Conservation (phyloP, 2,113 vertebrate species). For the Ictalurus furcatus region DNA sequence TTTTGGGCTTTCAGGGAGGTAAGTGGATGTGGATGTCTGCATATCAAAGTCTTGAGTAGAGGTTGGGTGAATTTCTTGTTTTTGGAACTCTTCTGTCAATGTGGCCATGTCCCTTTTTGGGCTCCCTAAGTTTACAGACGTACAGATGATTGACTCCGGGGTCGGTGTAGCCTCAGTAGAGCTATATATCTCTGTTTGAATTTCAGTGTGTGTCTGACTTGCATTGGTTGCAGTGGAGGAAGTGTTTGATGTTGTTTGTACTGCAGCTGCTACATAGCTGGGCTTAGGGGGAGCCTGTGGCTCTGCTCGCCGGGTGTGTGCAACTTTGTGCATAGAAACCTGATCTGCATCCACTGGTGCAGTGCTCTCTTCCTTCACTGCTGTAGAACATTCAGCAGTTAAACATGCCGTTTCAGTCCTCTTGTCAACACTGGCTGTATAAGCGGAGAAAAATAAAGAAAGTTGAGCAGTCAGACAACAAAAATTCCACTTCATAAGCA, state of each 20-base stretch:
- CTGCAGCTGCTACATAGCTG: background rate
- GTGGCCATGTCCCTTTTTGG: slow-evolving; percentile 65
- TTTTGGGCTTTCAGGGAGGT: slow-evolving; percentile 46
- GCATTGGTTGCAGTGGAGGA: background rate
- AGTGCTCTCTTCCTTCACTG: background rate
- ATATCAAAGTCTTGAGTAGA: slow-evolving; percentile 36
- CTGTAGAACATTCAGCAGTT: slow-evolving; percentile 4
- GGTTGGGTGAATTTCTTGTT: slow-evolving; percentile 7
- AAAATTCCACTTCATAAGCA: background rate
- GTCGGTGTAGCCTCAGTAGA: slow-evolving; percentile 20
- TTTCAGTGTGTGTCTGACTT: slow-evolving; percentile 41
- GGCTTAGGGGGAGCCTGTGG: slow-evolving; percentile 49
- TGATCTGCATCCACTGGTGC: background rate
- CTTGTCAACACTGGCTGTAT: background rate
- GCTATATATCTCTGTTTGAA: slow-evolving; percentile 55
- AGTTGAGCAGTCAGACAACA: background rate
- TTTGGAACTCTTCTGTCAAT: slow-evolving; percentile 61
- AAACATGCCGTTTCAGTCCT: background rate
- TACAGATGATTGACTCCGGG: slow-evolving; percentile 24
- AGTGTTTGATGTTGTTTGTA: background rate
- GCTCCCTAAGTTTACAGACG: background rate
- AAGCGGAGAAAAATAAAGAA: background rate
- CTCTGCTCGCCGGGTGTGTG: slow-evolving; percentile 38
- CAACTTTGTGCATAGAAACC: background rate
- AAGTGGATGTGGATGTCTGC: slow-evolving; percentile 39